Evolutionary conservation across 2,888 invertebrate species (phyloP).

Genomic region (Glyphotaelius pellucidus): DNA sequence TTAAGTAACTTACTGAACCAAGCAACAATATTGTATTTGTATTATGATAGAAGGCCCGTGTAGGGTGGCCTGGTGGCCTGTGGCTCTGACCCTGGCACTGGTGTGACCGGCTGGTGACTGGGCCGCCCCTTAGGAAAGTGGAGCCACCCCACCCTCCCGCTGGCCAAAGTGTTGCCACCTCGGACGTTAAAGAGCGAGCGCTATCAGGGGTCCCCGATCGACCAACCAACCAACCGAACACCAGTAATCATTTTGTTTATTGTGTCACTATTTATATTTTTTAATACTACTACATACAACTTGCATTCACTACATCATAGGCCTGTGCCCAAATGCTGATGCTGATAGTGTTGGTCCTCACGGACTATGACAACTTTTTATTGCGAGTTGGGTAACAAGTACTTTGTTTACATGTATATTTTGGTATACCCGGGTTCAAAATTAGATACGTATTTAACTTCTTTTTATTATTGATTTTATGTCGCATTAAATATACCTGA

Average conservation of each 20-base stretch:
- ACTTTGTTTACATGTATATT: conserved; percentile 58
- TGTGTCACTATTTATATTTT: conserved; percentile 65
- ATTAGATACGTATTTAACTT: neutral
- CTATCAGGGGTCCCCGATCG: conserved; percentile 22
- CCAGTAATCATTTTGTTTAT: conserved; percentile 67
- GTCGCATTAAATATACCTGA: neutral
- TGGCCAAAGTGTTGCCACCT: conserved; percentile 62
- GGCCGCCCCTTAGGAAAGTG: conserved; percentile 66
- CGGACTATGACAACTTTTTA: conserved; percentile 52
- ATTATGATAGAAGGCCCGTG: conserved; percentile 33
- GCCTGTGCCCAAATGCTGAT: conserved; percentile 61
- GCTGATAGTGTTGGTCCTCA: conserved; percentile 15
- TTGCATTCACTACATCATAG: conserved; percentile 48
- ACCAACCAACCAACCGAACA: conserved; percentile 54
- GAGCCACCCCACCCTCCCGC: conserved; percentile 67
- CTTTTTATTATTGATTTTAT: neutral
- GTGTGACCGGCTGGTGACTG: conserved; percentile 58
- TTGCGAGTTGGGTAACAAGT: conserved; percentile 45
- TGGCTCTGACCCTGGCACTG: conserved; percentile 70
- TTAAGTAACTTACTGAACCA: conserved; percentile 41
- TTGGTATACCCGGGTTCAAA: neutral
- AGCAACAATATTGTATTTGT: conserved; percentile 41
- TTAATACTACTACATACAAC: conserved; percentile 49
- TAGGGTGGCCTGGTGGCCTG: conserved; percentile 63
- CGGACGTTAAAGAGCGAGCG: conserved; percentile 29